These are phyloP conservation scores for Carcharodon carcharias DNA, from an alignment of 2,797 vertebrate species.

Conservation along the genomic window DNA sequence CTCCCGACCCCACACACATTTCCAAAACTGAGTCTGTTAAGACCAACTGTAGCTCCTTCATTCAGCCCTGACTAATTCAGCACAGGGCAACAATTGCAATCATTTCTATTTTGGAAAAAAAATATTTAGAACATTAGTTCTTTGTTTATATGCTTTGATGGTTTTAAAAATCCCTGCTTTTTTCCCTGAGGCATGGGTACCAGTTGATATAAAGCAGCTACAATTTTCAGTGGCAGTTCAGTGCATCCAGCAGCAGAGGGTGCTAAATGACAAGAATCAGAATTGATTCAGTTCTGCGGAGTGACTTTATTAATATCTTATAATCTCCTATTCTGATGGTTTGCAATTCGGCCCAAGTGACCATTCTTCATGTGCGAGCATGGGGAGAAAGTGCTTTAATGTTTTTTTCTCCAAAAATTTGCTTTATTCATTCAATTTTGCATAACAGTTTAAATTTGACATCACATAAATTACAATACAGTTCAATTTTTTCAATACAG, in stretches of 20 bases:
- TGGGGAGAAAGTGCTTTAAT: background rate
- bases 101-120: background rate
- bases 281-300: background rate
- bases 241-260: background rate
- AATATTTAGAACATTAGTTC: background rate
- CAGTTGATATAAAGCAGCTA: background rate
- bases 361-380: background rate
- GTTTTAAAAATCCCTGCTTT: background rate
- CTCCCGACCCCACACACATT: background rate
- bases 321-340: background rate
- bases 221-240: background rate
- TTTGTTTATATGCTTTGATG: background rate
- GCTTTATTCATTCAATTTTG: background rate
- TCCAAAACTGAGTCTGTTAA: background rate
- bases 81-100: background rate
- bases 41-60: background rate
- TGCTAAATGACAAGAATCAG: background rate
- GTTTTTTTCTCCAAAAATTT: background rate
- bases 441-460: background rate
- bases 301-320: too few relatives aligned
- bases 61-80: background rate
- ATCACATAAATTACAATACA: background rate
- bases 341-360: background rate
- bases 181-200: background rate
- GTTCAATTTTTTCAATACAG: background rate